Evolutionary conservation across 1,140 invertebrate genomes (phyloP).

Genomic region (Dendrolimus kikuchii): DNA sequence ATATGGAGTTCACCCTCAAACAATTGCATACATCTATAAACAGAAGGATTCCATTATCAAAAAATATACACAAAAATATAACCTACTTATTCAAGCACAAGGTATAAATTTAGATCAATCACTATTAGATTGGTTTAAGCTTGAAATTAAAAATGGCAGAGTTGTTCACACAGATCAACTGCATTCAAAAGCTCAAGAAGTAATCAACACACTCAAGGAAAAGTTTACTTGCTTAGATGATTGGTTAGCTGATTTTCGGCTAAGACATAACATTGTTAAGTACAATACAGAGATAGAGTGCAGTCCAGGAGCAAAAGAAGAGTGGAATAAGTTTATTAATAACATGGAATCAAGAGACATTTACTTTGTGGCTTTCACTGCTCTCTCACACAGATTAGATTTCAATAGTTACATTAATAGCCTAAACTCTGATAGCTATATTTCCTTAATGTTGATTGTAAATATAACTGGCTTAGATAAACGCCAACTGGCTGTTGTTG

Average conservation of each 20-base stretch:
- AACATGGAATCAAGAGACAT: conserved; percentile 13
- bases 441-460: conserved; percentile 17
- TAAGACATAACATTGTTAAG: conserved; percentile 21
- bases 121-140: conserved; percentile 20
- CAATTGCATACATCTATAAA: conserved; percentile 24
- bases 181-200: conserved; percentile 16
- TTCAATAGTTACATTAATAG: conserved; percentile 17
- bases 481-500: conserved; percentile 16
- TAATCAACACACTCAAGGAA: conserved; percentile 14
- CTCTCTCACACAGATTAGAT: conserved; percentile 18
- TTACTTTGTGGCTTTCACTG: conserved; percentile 18
- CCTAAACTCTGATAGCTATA: conserved; percentile 12
- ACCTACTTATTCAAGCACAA: conserved; percentile 13
- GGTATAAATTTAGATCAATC: conserved; percentile 19
- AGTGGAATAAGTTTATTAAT: conserved; percentile 19
- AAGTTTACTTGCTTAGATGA: conserved; percentile 20
- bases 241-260: conserved; percentile 22
- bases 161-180: conserved; percentile 18
- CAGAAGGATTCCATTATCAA: conserved; percentile 22
- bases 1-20: conserved; percentile 23
- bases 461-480: conserved; percentile 18
- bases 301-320: conserved; percentile 10
- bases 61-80: conserved; percentile 25
- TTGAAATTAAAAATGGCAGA: conserved; percentile 15
- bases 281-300: conserved; percentile 14